Evolutionary conservation across 2,888 invertebrate species (phyloP), one percentile per base, ranked within the genome.

Genomic region (Helobdella robusta): DNA sequence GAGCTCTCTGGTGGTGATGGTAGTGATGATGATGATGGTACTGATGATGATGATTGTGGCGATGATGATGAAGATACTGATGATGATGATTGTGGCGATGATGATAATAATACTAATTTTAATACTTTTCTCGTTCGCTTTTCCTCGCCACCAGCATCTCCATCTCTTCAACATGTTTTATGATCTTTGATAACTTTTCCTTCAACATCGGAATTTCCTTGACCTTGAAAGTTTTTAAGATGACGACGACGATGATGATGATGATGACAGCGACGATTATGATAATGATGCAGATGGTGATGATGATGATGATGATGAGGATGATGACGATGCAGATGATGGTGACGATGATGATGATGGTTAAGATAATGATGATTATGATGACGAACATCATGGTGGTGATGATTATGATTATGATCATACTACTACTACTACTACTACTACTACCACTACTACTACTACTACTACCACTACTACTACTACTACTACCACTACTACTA

Each of bases 131-230:
- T 69, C 85, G 83, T 70, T 86, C 85, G 25, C 83, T 82, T 79
- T 86, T 87, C 71, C 81, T 84, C 74, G 84, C 86, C 75, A 85
- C 83, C 80, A 85, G 89, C 73, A 84, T 86, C 77, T 86, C 85
- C 66, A 93, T 81, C 80, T 94, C 91, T 78, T 92, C 92, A 63
- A 89, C 87, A 66, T 88, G 85, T 67, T 91, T 88, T 60, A 88
- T 85, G 35, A 91, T 83, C 0, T 86, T 82, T 30, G 86, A 85
- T n/a, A 87, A 85, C 70, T 86, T 87, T 40, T 88, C 86, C 76
- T 87, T 84, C 0, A 87, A 84, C 0, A 83, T 83, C 25, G 85
- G 85, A 70, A 91, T 84, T 65, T 86, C 84, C 73, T 89, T 89
- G 8, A 87, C 70, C 78, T 78, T 40, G 1, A 6, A 30, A 36